Evolutionary conservation across 2,113 vertebrate genomes (phyloP).

Genomic region (zebrafish (Danio rerio)): GRCz12tu NC_133177.1:18826001-18826500

Average conservation of each 20-base stretch:
- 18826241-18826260: constrained; percentile 68
- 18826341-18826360: constrained; percentile 71
- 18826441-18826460: background rate
- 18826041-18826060: constrained; percentile 73
- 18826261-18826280: constrained; percentile 71
- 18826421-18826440: background rate
- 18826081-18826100: constrained; percentile 79
- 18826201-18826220: background rate
- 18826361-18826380: constrained; percentile 72
- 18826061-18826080: constrained; percentile 52
- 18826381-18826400: background rate
- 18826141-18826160: constrained; percentile 62
- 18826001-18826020: constrained; percentile 74
- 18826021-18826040: constrained; percentile 73
- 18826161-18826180: background rate
- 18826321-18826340: constrained; percentile 62
- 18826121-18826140: constrained; percentile 65
- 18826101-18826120: constrained; percentile 76
- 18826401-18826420: background rate
- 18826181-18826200: background rate
- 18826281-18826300: constrained; percentile 54
- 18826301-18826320: constrained; percentile 64
- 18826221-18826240: constrained; percentile 56
- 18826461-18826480: constrained; percentile 53
- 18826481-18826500: constrained; percentile 56